Evolutionary conservation across 2,797 vertebrate species (phyloP), one percentile per base, ranked within the genome.

Genomic region (Zenarchopterus dispar): DNA sequence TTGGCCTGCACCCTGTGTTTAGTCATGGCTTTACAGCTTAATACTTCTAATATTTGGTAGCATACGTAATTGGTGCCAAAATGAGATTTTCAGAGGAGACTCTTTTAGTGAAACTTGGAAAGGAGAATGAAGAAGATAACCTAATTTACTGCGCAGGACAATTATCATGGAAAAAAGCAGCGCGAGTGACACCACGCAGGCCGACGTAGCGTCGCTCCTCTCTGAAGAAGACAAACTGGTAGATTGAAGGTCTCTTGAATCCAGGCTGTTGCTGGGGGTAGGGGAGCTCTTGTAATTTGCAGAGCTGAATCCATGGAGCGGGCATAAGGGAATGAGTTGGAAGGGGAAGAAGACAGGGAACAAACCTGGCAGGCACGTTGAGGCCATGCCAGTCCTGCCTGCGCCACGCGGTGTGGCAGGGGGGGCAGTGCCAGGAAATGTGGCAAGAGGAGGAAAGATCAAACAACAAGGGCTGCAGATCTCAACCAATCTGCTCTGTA

Each of bases 401-500:
- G 91, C 84, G 82, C 92, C 91, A 93, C 90, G 92, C 91, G 86
- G 92, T 88, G 92, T 93, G 93, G 93, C 91, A 91, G 91, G 84
- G 84, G 36, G 89, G 84, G 86, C 88, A 81, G 84, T 92, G 93
- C 93, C 93, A 94, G 91, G 85, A 92, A 93, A 93, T 91, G 92
- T 92, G 92, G 90, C 89, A 90, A 91, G 93, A 92, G 90, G 92
- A 94, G 92, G 90, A 92, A 93, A 93, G 93, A 94, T 93, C 93
- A 94, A 94, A 94, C 93, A 94, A 94, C 93, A 93, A 93, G 92
- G 93, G 90, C 93, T 93, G 93, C 87, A 93, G 92, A 93, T 93
- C 92, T 94, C 91, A 90, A 93, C 93, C 93, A 94, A 94, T 94
- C 93, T 94, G 93, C 92, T 94, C 92, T 88, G 90, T 92, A 93